phyloP scores from a whole-genome alignment of 2,113 vertebrate genomes.

The Struthidea cinerea region DNA sequence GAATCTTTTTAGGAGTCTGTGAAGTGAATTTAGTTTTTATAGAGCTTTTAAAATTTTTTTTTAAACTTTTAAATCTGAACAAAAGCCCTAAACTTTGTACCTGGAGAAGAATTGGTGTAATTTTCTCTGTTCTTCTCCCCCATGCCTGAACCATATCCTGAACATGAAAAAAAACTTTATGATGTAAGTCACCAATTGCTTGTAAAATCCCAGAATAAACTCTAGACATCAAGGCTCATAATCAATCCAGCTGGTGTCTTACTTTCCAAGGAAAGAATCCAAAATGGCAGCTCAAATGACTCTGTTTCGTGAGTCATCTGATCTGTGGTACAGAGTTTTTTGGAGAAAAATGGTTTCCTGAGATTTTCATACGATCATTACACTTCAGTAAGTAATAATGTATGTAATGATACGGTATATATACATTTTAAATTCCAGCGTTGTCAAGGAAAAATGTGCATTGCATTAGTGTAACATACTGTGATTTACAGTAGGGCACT shows the following conservation, averaged over 20 bases:
- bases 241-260: neutral
- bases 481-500: slow-evolving; percentile 26
- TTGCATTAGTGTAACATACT: neutral
- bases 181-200: neutral
- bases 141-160: neutral
- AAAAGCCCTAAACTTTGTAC: neutral
- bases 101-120: neutral
- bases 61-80: neutral
- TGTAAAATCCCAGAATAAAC: neutral
- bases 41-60: neutral
- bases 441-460: slow-evolving; percentile 37
- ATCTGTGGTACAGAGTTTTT: neutral
- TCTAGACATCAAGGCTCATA: neutral
- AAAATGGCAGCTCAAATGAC: slow-evolving; percentile 1
- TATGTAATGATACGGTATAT: neutral
- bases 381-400: neutral
- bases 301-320: neutral
- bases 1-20: neutral
- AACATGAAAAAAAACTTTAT: neutral
- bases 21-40: neutral
- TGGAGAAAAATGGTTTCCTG: neutral
- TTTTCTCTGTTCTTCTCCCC: neutral
- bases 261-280: neutral
- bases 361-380: neutral
- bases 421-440: slow-evolving; percentile 18